phyloP scores from a whole-genome alignment of 92 coral and sea anemone genomes.

The Phenganax subtilis region DNA sequence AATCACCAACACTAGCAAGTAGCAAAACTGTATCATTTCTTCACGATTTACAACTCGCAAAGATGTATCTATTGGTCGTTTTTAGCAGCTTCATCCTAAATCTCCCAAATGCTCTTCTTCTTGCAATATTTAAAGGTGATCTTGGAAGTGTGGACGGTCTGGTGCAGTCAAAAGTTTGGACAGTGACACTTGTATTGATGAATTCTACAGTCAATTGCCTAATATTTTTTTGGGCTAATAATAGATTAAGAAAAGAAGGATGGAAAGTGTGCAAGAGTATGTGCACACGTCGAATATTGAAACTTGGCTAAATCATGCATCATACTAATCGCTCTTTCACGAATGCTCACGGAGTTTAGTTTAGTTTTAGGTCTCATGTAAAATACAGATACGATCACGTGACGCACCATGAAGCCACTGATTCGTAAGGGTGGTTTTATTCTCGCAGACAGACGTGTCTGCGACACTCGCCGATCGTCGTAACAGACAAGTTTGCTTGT shows the following conservation, averaged over 20 bases:
- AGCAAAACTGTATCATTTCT: slow-evolving; percentile 25
- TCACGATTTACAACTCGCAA: slow-evolving; percentile 33
- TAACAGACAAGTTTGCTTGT: too few relatives aligned
- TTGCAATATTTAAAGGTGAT: not conserved
- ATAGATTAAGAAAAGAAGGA: slow-evolving; percentile 18
- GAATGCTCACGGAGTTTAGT: too few relatives aligned
- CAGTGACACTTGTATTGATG: slow-evolving; percentile 29
- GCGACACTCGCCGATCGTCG: too few relatives aligned
- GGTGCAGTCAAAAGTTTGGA: slow-evolving; percentile 35
- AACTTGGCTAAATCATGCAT: not conserved
- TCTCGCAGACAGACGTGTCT: too few relatives aligned
- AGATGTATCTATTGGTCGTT: slow-evolving; percentile 28
- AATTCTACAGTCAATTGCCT: slow-evolving; percentile 31
- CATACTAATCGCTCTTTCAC: too few relatives aligned
- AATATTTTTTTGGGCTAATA: slow-evolving; percentile 36
- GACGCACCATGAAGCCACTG: too few relatives aligned
- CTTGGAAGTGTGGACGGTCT: not conserved
- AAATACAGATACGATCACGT: too few relatives aligned
- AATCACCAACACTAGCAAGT: not conserved
- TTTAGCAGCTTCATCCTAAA: slow-evolving; percentile 12
- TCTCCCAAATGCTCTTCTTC: slow-evolving; percentile 28
- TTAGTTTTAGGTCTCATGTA: too few relatives aligned
- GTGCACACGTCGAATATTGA: not conserved
- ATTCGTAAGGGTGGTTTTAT: too few relatives aligned
- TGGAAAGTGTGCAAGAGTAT: slow-evolving; percentile 15